A percentile compares a stretch with the other conserved stretches of the same genome.
Evolutionary conservation across 2,797 vertebrate species (phyloP).

Genomic region (Pseudopleuronectes americanus): DNA sequence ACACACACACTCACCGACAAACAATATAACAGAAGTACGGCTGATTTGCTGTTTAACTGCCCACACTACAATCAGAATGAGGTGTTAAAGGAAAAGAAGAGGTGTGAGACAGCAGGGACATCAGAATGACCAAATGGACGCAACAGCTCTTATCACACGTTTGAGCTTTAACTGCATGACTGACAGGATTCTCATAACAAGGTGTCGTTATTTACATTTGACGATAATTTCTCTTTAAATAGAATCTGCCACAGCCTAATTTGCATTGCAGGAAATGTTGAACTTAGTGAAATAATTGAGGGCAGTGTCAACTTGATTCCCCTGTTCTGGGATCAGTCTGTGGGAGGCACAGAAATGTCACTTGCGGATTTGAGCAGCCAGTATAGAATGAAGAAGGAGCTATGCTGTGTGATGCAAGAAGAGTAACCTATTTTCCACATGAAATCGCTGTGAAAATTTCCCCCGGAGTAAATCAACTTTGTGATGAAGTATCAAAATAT

Average conservation of each 20-base stretch:
- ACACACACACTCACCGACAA: background rate
- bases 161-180: background rate
- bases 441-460: conserved; percentile 5
- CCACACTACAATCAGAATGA: too few relatives aligned
- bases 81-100: conserved; percentile 20
- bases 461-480: too few relatives aligned
- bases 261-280: background rate
- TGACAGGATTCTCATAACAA: background rate
- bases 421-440: conserved; percentile 13
- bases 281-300: background rate
- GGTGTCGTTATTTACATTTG: conserved; percentile 1
- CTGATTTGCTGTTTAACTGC: too few relatives aligned
- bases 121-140: conserved; percentile 33
- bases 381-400: background rate
- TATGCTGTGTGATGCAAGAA: background rate
- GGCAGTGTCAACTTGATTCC: background rate
- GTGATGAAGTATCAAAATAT: background rate
- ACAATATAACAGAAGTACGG: background rate
- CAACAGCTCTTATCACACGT: conserved; percentile 22
- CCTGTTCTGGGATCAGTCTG: conserved; percentile 1
- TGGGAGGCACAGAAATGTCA: conserved; percentile 4
- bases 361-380: background rate
- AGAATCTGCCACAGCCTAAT: background rate
- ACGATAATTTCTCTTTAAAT: too few relatives aligned
- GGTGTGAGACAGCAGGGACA: conserved; percentile 39